Evolutionary conservation across 2,888 invertebrate species (phyloP).

Genomic region (Melieria crassipennis): DNA sequence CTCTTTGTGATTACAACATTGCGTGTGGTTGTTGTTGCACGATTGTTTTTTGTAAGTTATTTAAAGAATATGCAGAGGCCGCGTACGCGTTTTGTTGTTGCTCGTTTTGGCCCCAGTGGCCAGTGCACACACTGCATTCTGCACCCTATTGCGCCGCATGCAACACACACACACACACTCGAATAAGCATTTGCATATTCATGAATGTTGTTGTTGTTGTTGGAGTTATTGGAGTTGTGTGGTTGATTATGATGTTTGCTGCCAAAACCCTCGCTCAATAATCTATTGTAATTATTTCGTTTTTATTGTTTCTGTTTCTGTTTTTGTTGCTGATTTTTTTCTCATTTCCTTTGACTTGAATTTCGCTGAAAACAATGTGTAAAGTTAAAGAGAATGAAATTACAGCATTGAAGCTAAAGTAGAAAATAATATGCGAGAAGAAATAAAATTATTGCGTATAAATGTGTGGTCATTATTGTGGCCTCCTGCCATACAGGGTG

Average conservation of each 20-base stretch:
- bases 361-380: constrained; percentile 23
- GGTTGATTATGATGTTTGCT: constrained; percentile 41
- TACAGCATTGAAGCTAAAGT: too few species aligned
- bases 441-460: background rate
- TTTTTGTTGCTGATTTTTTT: constrained; percentile 5
- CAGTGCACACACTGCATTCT: too few species aligned
- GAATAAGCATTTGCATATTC: background rate
- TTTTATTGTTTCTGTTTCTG: background rate
- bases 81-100: too few species aligned
- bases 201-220: background rate
- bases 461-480: constrained; percentile 7
- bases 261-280: constrained; percentile 27
- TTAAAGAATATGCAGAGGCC: constrained; percentile 1
- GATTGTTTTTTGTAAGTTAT: constrained; percentile 15
- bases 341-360: too few species aligned
- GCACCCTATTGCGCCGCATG: too few species aligned
- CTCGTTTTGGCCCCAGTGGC: too few species aligned
- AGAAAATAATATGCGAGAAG: background rate
- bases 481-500: too few species aligned
- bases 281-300: constrained; percentile 28
- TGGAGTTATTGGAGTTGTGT: background rate
- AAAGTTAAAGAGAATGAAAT: constrained; percentile 22
- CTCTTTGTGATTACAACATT: background rate
- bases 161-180: background rate
- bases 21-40: background rate